Evolutionary conservation across 92 coral and sea anemone genomes (phyloP), one percentile per base, ranked within the genome.

Genomic region (Bergia puertoricense): DNA sequence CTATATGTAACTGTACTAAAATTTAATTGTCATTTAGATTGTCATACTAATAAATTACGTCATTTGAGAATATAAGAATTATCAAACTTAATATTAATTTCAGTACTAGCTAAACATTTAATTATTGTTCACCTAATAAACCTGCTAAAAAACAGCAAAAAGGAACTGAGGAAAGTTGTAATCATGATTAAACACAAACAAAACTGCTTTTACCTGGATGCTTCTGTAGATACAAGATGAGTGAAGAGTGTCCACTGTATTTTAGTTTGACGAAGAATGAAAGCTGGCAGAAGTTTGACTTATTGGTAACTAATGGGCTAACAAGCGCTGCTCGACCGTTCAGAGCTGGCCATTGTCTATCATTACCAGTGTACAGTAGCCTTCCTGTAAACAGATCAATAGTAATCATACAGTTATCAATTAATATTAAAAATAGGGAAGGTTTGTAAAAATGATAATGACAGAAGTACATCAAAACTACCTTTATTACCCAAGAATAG

Each of bases 241-340:
- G 81, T 16, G 88, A 69, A 36, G 91, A 89, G 45, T 69, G 30
- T 75, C 88, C 92, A 46, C 68, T 14, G 62, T 77, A 56, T 2
- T 51, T 56, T 62, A 91, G 23, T 42, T 86, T 90, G 85, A 85
- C 85, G 80, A 67, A 89, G 48, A 89, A 89, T 22, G 82, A 80
- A 42, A 89, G 51, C 2, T 77, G 18, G 78, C 80, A 91, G 23
- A 30, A 37, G 48, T 69, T 43, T 37, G 41, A 66, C 75, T 37
- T 40, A 38, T 66, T 75, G 15, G 87, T 42, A n/a, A 91, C 50
- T 39, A 48, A 16, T 1, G 85, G 80, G 44, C 91, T 85, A 3
- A 88, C 50, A 10, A 91, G n/a, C 8, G 91, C 67, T 77, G 93
- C 91, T 2, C 88, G 72, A 37, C 89, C 93, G 41, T 79, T 40